These are phyloP conservation scores for Drosophila sechellia DNA, from an alignment of 1,140 invertebrate species.

Conservation along the genomic window DNA sequence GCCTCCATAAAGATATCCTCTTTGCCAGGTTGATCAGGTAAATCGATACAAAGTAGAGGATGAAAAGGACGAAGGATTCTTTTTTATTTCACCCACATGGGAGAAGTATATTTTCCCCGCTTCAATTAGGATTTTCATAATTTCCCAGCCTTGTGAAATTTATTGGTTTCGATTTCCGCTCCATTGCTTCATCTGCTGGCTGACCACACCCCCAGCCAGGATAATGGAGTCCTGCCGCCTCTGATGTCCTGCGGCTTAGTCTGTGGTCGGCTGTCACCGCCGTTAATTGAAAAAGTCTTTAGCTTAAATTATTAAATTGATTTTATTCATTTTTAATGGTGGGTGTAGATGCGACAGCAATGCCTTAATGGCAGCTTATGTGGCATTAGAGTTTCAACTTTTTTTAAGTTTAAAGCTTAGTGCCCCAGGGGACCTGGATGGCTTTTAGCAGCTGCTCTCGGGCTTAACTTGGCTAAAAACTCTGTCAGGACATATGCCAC, in stretches of 20 bases:
- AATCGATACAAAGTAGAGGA: conserved; percentile 18
- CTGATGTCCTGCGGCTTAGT: conserved; percentile 36
- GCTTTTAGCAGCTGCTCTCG: conserved; percentile 53
- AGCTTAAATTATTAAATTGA: conserved; percentile 80
- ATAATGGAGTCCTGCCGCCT: conserved; percentile 56
- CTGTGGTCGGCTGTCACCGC: conserved; percentile 41
- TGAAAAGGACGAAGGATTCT: conserved; percentile 1
- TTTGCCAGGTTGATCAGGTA: conserved; percentile 17
- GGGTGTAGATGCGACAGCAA: conserved; percentile 30
- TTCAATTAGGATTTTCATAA: conserved; percentile 81
- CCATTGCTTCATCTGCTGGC: conserved; percentile 55
- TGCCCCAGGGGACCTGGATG: conserved; percentile 17
- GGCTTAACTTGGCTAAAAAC: conserved; percentile 31
- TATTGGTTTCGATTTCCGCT: conserved; percentile 79
- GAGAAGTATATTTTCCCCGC: conserved; percentile 21
- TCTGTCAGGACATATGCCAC: conserved; percentile 53
- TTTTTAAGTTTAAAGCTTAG: conserved; percentile 67
- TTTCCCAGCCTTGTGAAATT: conserved; percentile 76
- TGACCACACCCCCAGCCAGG: conserved; percentile 33
- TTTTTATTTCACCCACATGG: conserved; percentile 10
- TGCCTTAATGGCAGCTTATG: conserved; percentile 48
- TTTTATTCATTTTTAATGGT: conserved; percentile 74
- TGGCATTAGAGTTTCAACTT: conserved; percentile 40
- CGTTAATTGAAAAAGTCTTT: conserved; percentile 76
- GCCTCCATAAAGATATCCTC: conserved; percentile 49